phyloP scores from a whole-genome alignment of 2,113 vertebrate species.

The Jacana jacana region DNA sequence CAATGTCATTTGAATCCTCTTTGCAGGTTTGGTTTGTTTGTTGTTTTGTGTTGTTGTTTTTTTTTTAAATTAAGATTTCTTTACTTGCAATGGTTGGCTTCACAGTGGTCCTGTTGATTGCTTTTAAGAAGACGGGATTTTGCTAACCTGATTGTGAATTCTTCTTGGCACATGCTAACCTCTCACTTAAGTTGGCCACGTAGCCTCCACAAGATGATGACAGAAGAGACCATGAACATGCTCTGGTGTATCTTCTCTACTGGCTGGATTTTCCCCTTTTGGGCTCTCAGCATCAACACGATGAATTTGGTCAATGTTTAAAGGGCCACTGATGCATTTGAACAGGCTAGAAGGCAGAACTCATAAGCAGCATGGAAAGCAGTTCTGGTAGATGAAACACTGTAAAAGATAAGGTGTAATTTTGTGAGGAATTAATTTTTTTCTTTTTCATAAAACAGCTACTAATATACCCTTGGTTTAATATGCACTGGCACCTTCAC shows the following conservation, averaged over 20 bases:
- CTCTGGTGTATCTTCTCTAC: neutral
- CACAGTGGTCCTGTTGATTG: neutral
- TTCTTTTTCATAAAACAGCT: slow-evolving; percentile 19
- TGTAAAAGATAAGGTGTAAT: slow-evolving; percentile 19
- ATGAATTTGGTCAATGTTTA: neutral
- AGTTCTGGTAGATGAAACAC: neutral
- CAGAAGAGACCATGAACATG: neutral
- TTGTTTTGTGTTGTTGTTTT: neutral
- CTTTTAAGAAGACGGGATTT: neutral
- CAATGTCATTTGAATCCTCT: neutral
- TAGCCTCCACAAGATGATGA: neutral
- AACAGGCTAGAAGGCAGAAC: neutral
- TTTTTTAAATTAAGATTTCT: neutral
- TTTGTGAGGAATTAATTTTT: slow-evolving; percentile 23
- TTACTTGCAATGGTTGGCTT: neutral
- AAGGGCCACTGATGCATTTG: neutral
- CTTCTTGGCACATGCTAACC: neutral
- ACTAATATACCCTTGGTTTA: neutral
- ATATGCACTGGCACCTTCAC: neutral
- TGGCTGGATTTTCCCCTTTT: neutral
- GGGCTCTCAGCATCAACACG: accelerated
- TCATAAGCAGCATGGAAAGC: neutral
- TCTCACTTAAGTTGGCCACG: neutral
- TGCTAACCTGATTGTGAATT: neutral
- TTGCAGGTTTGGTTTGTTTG: neutral